Percentiles rank a stretch among this genome's conserved stretches.
phyloP scores from a whole-genome alignment of 2,888 invertebrate genomes.

The Microplitis manilae region DNA sequence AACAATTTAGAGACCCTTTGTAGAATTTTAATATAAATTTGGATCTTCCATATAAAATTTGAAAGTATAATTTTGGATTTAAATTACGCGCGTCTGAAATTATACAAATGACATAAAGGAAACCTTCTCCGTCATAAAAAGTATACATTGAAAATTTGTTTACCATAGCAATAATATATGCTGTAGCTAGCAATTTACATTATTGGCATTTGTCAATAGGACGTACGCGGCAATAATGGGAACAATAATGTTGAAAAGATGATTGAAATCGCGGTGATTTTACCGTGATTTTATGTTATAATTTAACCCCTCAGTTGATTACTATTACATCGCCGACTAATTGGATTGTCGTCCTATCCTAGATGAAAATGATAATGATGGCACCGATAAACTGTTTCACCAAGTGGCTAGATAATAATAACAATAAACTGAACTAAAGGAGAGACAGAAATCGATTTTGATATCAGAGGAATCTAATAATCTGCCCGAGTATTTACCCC shows the following conservation, averaged over 20 bases:
- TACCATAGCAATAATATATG: too few species aligned
- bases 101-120: not conserved
- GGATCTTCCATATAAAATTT: not conserved
- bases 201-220: too few species aligned
- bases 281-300: slow-evolving; percentile 8
- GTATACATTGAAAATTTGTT: not conserved
- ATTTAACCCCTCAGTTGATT: slow-evolving; percentile 16
- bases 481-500: not conserved
- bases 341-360: slow-evolving; percentile 23
- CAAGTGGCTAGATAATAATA: slow-evolving; percentile 6
- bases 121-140: not conserved
- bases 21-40: not conserved
- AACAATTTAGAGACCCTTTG: not conserved
- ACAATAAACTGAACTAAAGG: slow-evolving; percentile 2
- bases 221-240: not conserved
- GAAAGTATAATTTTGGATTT: not conserved
- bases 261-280: slow-evolving; percentile 12
- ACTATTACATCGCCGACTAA: slow-evolving; percentile 13
- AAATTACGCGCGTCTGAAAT: not conserved
- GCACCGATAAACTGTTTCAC: slow-evolving; percentile 9
- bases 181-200: too few species aligned
- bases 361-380: slow-evolving; percentile 15
- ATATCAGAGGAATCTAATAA: slow-evolving; percentile 13
- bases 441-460: slow-evolving; percentile 6
- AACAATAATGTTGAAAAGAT: slow-evolving; percentile 6